Evolutionary conservation across 2,113 vertebrate genomes (phyloP), one percentile per base, ranked within the genome.

Genomic region (Enhydra lutris): DNA sequence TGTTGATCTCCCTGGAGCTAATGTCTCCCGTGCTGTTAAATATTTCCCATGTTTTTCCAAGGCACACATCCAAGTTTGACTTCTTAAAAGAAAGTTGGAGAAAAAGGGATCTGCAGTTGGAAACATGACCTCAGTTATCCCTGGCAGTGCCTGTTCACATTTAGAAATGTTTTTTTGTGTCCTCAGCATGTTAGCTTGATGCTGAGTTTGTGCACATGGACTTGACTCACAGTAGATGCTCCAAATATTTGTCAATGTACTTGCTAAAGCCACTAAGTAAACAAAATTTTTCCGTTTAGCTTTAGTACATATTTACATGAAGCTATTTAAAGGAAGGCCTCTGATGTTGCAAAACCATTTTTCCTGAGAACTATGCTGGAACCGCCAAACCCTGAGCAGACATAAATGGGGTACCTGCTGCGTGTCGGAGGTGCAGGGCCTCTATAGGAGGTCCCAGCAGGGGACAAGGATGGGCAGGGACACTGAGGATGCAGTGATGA

Each of bases 321-420:
- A 82, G 31, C 85, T 97, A 88, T 93, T 97, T 93, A 57, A 89
- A 97, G 91, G 90, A 95, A 94, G 71, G 7, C n/a, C 55, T 93
- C 81, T 36, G 13, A 79, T 91, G 23, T 86, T 82, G 36, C 78
- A 83, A 95, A 94, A 86, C 73, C 31, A 11, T 74, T 97, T 85
- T 45, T n/a, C 50, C 50, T 63, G 79, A 85, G 86, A 97, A 85
- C 26, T 13, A 29, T 34, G 9, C 23, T 81, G 36, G 50, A 73
- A 50, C 61, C 90, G 63, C 76, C n/a, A 45, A 71, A 24, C 11
- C 50, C 59, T 42, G 31, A 85, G 24, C 57, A 81, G 42, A 63
- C 13, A 0, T 31, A 20, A 55, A 23, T 26, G 12, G 26, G 61
- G 21, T 31, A 17, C 88, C 84, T 86, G 73, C 39, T 29, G 15